Evolutionary conservation across 1,140 invertebrate species (phyloP), one percentile per base, ranked within the genome.

Genomic region (Calephelis virginiensis): DNA sequence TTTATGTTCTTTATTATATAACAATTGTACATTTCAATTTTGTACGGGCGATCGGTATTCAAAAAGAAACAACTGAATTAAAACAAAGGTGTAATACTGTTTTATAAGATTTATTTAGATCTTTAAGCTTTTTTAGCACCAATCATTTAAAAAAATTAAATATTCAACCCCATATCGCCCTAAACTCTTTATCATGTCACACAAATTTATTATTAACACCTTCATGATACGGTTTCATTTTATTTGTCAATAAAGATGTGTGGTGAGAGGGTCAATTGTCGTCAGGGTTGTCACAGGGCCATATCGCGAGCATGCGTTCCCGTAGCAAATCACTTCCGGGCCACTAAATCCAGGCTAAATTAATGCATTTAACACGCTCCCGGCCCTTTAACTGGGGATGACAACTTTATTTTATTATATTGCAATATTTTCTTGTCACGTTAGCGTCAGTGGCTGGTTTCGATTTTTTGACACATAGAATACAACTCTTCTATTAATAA

Each of bases 311-410:
- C 80, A 82, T 85, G 79, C 81, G 80, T 88, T 90, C 87, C 87
- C 87, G 86, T 90, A 79, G 86, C 88, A 89, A 90, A 90, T 90
- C 88, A 90, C 86, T 90, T 90, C 86, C 88, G 88, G 83, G 72
- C 88, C 88, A 90, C 88, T 90, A 90, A 89, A 85, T 87, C 77
- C 86, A 88, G 86, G 86, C 84, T 78, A 87, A 90, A 90, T 87
- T 89, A 90, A 90, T 89, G 87, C 85, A 86, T 90, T 90, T 90
- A 90, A 82, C 87, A 90, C 87, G 86, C 86, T 86, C 83, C 78
- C 75, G 74, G 69, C 73, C 68, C 74, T 78, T 76, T 74, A 64
- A 71, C 77, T 90, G 87, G 79, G 82, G 85, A 87, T 89, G 87
- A 90, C 87, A 90, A 86, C 85, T 90, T 86, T 83, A 90, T 89